These are phyloP conservation scores for Rousettus madagascariensis DNA, from an alignment of 2,797 vertebrate genomes.

Conservation along the genomic window DNA sequence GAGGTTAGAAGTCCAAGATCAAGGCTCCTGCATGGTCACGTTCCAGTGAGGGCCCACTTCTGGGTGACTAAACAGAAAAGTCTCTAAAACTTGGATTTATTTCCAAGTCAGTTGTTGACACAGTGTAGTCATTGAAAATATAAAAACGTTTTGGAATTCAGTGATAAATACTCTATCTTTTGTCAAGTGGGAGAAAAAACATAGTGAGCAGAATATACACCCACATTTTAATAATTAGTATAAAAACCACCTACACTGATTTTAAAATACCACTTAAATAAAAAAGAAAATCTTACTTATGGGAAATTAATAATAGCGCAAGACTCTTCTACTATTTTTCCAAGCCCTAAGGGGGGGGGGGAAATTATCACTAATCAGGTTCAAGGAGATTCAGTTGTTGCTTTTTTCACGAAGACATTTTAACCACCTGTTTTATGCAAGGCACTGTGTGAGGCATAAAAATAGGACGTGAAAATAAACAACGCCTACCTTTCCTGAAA, in stretches of 20 bases:
- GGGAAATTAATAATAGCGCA: neutral
- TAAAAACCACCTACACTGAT: neutral
- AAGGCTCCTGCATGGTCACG: accelerated
- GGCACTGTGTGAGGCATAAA: neutral
- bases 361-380: neutral
- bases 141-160: neutral
- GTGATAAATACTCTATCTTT: neutral
- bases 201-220: neutral
- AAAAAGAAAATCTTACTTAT: neutral
- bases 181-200: neutral
- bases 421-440: neutral
- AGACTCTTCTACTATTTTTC: neutral
- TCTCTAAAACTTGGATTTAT: neutral
- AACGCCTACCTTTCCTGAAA: neutral
- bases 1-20: neutral
- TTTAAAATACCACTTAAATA: neutral
- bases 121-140: neutral
- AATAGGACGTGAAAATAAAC: neutral
- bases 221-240: neutral
- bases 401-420: neutral
- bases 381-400: neutral
- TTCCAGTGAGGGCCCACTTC: neutral
- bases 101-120: neutral
- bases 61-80: neutral
- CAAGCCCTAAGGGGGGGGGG: neutral